Percentiles rank a stretch among this genome's conserved stretches.
Evolutionary conservation across 2,888 invertebrate genomes (phyloP).

Genomic region (Kryphioiulus occultus): DNA sequence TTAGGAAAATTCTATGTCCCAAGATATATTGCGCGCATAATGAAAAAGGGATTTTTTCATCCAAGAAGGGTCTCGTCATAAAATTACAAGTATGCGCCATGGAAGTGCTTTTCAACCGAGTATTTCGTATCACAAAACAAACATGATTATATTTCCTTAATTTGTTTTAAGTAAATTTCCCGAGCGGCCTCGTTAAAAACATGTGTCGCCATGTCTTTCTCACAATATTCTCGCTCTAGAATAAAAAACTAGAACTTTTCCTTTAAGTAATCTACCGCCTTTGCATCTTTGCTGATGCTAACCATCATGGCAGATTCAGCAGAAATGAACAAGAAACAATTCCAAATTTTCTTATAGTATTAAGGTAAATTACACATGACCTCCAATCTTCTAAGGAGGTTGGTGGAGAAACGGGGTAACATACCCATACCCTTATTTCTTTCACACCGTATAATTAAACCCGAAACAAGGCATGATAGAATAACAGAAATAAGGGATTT

Average conservation of each 20-base stretch:
- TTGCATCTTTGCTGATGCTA: too few species aligned
- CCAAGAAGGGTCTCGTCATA: background rate
- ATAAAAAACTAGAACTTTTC: background rate
- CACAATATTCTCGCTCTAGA: background rate
- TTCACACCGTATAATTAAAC: too few species aligned
- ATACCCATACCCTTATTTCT: too few species aligned
- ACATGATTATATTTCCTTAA: conserved; percentile 32
- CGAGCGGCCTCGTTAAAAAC: conserved; percentile 1
- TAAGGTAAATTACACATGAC: too few species aligned
- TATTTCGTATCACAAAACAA: background rate
- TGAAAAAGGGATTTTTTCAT: conserved; percentile 2
- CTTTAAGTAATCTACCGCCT: background rate
- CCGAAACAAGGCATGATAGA: too few species aligned
- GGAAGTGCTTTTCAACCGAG: background rate
- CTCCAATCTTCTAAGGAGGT: too few species aligned
- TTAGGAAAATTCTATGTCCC: conserved; percentile 28
- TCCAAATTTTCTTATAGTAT: too few species aligned
- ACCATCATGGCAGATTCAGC: too few species aligned
- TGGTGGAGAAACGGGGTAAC: too few species aligned
- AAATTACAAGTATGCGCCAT: background rate
- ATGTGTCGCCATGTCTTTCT: background rate
- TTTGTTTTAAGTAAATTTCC: conserved; percentile 21
- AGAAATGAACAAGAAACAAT: too few species aligned
- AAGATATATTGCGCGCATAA: conserved; percentile 23
- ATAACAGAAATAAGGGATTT: too few species aligned